phyloP scores from a whole-genome alignment of 2,888 invertebrate genomes.

The Pseudococcus longispinus region DNA sequence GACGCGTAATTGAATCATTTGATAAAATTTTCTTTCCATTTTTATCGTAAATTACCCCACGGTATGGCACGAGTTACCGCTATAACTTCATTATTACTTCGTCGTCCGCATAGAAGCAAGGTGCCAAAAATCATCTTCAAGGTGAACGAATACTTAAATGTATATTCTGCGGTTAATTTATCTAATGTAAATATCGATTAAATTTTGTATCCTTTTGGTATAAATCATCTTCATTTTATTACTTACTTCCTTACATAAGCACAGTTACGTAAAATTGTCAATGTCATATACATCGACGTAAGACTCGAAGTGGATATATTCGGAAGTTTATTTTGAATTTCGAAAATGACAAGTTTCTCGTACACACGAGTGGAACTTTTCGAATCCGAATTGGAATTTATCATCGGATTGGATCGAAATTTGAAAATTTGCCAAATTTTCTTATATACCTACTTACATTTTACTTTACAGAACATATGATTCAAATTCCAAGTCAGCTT shows the following conservation, averaged over 20 bases:
- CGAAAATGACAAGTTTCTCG: background rate
- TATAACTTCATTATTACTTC: background rate
- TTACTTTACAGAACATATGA: background rate
- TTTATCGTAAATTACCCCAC: background rate
- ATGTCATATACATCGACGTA: background rate
- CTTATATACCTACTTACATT: too few species aligned
- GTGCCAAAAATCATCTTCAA: background rate
- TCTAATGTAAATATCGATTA: slow-evolving; percentile 10
- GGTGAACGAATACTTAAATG: background rate
- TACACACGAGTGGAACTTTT: too few species aligned
- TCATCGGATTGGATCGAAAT: background rate
- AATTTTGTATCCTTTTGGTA: background rate
- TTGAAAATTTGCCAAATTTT: background rate
- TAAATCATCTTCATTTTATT: background rate
- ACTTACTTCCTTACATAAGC: background rate
- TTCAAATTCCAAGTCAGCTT: background rate
- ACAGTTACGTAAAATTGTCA: background rate
- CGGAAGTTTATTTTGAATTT: background rate
- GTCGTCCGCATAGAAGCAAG: background rate
- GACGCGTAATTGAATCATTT: background rate
- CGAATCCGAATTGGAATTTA: background rate
- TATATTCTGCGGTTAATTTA: background rate
- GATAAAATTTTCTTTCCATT: background rate
- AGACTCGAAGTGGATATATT: background rate
- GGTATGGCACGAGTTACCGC: background rate